Evolutionary conservation across 2,797 vertebrate genomes (phyloP), one percentile per base, ranked within the genome.

Genomic region (Botia almorhae): DNA sequence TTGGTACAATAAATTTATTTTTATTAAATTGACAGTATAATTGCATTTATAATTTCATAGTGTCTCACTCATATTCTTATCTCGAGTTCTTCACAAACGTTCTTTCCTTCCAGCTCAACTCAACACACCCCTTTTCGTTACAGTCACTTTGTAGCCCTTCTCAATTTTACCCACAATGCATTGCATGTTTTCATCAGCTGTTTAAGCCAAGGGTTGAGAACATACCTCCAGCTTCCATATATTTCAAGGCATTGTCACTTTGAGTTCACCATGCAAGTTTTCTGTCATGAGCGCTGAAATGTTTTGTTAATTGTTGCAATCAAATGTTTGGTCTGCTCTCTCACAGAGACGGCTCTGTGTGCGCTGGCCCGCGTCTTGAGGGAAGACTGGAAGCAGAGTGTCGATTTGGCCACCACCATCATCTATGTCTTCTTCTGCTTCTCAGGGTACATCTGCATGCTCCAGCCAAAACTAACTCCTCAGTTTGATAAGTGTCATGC

Each of bases 361-460:
- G 96, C 96, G 0, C 88, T 99, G 89, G 96, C 96, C 74, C 91
- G 96, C 87, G 95, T 98, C 29, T 89, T 98, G 84, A 93, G 96
- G 87, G 96, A 98, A 89, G 96, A 97, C 89, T 98, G 96, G 96
- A 98, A 97, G 87, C 95, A 96, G 87, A 98, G 96, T 0, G 94
- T 96, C 17, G 96, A 97, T 84, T 93, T 98, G 89, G 95, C 96
- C 83, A 98, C 96, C 68, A 97, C 96, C 85, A 98, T 98, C 84
- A 94, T 97, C 89, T 96, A 95, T 74, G 89, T 98, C 86, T 99
- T 98, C 88, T 97, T 97, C 89, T 98, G 96, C 89, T 97, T 98
- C 89, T 98, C 97, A 64, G 98, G 96, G 97, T 97, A 77, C 61
- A 69, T 70, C 16, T 60, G 23, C 83, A 69, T 0, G 0, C 43